Base-by-base conservation (phyloP, 37 sponge, comb jelly and placozoan species). In the Chondrosia reniformis region DNA sequence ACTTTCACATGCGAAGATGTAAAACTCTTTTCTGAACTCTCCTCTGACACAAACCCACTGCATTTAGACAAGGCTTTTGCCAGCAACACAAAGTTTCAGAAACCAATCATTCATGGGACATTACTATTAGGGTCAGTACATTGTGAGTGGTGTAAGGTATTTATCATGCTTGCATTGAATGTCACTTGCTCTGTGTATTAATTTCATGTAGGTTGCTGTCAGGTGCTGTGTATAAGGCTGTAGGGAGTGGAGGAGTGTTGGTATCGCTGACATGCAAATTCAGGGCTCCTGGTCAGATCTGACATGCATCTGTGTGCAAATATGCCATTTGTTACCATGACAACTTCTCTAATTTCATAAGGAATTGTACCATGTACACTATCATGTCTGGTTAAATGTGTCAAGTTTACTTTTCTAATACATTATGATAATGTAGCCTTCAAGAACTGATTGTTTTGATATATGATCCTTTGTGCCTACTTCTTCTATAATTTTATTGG, bases 101-200 rank as follows among this genome's bases (percentile, higher is more conserved):
- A 25, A 25, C 72, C 72, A 34, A 69, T 69, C 36, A 25, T 69
- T 69, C 72, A 69, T 40, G 72, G 72, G 15, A 69, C 72, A 24
- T 44, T 69, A 9, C 4, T 69, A 25, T 25, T 69, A 12, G 42
- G 72, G 72, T 69, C 72, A 40, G 72, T 69, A 39, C 25, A 31
- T 64, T 8, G 7, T 6, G 58, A 24, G 27, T 56, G 58, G 27
- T 2, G n/a, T 56, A 17, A 19, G 54, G 15, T 19, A 49, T 12
- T 56, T n/a, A n/a, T n/a, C n/a, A 3, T 56, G 4, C 4, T 28
- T 56, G 2, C 4, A 56, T 56, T 56, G 58, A 28, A 6, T 6
- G 27, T 56, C 27, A 24, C 58, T 56, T 28, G 6, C 58, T 6
- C n/a, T 56, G 58, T 28, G 4, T 6, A 56, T 49, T 49, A 49